Evolutionary conservation across 2,888 invertebrate genomes (phyloP).

Genomic region (Gortyna flavago): DNA sequence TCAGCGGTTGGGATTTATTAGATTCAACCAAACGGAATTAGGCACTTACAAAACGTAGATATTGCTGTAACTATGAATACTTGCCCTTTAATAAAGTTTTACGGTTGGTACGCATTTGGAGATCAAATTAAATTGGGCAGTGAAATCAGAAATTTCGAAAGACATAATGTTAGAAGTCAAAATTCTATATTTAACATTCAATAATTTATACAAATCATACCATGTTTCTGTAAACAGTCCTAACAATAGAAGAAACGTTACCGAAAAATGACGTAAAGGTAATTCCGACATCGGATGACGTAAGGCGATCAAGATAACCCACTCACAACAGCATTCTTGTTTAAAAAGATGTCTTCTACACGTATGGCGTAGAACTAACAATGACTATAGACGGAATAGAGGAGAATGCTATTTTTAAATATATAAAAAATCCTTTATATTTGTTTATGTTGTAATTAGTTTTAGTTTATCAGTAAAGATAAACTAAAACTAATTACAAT

Average conservation of each 20-base stretch:
- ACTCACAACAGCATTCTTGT: constrained; percentile 41
- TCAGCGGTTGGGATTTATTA: constrained; percentile 86
- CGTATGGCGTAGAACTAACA: constrained; percentile 14
- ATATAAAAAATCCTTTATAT: neutral
- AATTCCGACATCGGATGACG: constrained; percentile 54
- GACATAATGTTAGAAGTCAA: neutral
- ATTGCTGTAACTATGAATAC: constrained; percentile 64
- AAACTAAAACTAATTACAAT: neutral
- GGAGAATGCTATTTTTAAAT: neutral
- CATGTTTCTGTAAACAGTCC: constrained; percentile 3
- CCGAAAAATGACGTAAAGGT: constrained; percentile 47
- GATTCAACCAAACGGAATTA: constrained; percentile 85
- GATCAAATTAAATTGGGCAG: constrained; percentile 50
- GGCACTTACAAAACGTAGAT: constrained; percentile 74
- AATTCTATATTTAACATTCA: constrained; percentile 1
- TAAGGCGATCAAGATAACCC: constrained; percentile 54
- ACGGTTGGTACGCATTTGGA: constrained; percentile 45
- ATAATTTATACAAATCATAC: neutral
- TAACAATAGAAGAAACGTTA: constrained; percentile 41
- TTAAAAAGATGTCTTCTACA: constrained; percentile 30
- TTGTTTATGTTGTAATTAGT: too few species aligned
- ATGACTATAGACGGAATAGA: neutral
- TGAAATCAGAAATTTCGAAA: constrained; percentile 23
- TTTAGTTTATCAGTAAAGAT: too few species aligned
- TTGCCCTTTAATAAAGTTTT: constrained; percentile 63